Conservation (phyloP, 2,888 invertebrate species). For the Tribolium freemani region DNA sequence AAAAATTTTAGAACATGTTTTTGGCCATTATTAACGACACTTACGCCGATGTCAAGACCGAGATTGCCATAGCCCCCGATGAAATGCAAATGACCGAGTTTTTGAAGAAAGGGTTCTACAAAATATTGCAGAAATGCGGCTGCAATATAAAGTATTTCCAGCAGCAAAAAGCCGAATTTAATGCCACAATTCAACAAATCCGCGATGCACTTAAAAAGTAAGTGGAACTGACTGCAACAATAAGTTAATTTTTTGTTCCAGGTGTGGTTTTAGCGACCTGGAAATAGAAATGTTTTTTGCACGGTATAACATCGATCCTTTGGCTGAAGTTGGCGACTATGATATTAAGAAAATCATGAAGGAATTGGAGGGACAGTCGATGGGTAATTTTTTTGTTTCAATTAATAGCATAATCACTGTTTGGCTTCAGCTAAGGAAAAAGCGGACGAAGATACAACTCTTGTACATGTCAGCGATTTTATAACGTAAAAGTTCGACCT, state of each 20-base stretch:
- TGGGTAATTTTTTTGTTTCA: slow-evolving; percentile 20
- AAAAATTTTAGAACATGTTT: slow-evolving; percentile 78
- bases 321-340: slow-evolving; percentile 55
- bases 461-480: slow-evolving; percentile 57
- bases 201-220: slow-evolving; percentile 61
- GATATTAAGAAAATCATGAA: slow-evolving; percentile 55
- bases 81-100: slow-evolving; percentile 74
- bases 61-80: slow-evolving; percentile 70
- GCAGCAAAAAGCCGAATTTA: slow-evolving; percentile 54
- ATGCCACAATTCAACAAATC: slow-evolving; percentile 61
- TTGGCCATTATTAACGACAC: slow-evolving; percentile 86
- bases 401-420: neutral
- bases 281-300: slow-evolving; percentile 79
- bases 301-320: slow-evolving; percentile 72
- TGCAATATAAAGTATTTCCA: slow-evolving; percentile 48
- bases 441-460: slow-evolving; percentile 18
- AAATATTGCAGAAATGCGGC: slow-evolving; percentile 68
- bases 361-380: slow-evolving; percentile 48
- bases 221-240: slow-evolving; percentile 1
- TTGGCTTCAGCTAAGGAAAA: slow-evolving; percentile 13
- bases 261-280: slow-evolving; percentile 74
- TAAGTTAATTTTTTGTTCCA: slow-evolving; percentile 51
- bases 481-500: slow-evolving; percentile 49
- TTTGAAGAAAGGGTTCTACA: slow-evolving; percentile 71
- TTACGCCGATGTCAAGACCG: slow-evolving; percentile 80